These are phyloP conservation scores for Orchesella cincta DNA, from an alignment of 1,140 invertebrate genomes.

Conservation along the genomic window DNA sequence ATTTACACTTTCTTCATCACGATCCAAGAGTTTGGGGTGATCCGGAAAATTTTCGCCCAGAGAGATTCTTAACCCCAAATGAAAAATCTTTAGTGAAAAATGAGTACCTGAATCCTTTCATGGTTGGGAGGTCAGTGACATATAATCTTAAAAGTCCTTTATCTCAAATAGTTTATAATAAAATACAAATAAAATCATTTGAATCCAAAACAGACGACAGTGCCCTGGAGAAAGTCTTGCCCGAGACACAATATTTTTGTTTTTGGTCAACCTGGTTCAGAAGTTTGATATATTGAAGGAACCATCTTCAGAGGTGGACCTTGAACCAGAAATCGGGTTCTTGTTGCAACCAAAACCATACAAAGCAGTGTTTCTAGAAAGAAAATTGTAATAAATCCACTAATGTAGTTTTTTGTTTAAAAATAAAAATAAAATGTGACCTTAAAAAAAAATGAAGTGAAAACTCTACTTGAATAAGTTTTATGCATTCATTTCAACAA, in stretches of 20 bases:
- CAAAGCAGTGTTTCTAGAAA: background rate
- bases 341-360: background rate
- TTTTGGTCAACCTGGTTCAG: constrained; percentile 75
- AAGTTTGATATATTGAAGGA: constrained; percentile 70
- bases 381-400: too few species aligned
- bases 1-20: constrained; percentile 56
- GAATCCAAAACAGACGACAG: too few species aligned
- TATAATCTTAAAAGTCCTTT: too few species aligned
- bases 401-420: too few species aligned
- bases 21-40: constrained; percentile 57
- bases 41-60: constrained; percentile 57
- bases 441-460: too few species aligned
- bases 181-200: too few species aligned
- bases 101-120: constrained; percentile 31
- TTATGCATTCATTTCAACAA: too few species aligned
- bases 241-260: constrained; percentile 79
- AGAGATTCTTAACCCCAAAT: constrained; percentile 56
- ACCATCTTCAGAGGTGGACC: background rate
- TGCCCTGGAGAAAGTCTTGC: constrained; percentile 83
- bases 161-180: too few species aligned
- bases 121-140: background rate
- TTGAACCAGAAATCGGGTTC: background rate
- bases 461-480: too few species aligned
- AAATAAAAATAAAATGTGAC: too few species aligned
- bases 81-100: constrained; percentile 3